Evolutionary conservation across 1,140 invertebrate species (phyloP).

Genomic region (Philopotamus ludificatus): DNA sequence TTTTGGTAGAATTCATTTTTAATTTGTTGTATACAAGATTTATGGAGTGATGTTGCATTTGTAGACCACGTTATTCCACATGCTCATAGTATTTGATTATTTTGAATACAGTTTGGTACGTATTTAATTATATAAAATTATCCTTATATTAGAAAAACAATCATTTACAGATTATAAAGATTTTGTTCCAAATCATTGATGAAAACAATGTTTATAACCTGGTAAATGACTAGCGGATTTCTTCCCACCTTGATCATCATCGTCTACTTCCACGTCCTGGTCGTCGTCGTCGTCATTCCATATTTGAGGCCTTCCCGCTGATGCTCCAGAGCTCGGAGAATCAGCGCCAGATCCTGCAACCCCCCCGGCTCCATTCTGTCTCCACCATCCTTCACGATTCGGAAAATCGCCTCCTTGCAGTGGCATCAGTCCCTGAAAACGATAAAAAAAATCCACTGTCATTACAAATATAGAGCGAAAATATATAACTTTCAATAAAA

Average conservation of each 20-base stretch:
- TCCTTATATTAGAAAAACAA: too few species aligned
- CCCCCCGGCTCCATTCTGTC: constrained; percentile 10
- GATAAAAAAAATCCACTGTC: neutral
- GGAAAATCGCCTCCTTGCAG: constrained; percentile 14
- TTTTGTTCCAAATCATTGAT: too few species aligned
- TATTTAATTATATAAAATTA: too few species aligned
- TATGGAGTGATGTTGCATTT: too few species aligned
- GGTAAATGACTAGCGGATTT: constrained; percentile 6
- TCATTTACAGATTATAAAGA: too few species aligned
- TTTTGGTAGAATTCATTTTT: too few species aligned
- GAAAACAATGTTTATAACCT: neutral
- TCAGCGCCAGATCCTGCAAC: constrained; percentile 31
- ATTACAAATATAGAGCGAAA: too few species aligned
- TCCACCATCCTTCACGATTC: constrained; percentile 27
- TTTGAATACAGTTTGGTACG: too few species aligned
- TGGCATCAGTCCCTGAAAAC: constrained; percentile 19
- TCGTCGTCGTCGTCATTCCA: constrained; percentile 38
- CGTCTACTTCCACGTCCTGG: constrained; percentile 35
- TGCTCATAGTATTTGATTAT: too few species aligned
- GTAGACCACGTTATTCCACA: too few species aligned
- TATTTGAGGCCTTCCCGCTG: constrained; percentile 14
- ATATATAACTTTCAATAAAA: too few species aligned
- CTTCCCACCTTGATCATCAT: constrained; percentile 29
- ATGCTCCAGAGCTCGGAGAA: constrained; percentile 33
- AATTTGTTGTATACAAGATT: too few species aligned